Evolutionary conservation across 2,113 vertebrate genomes (phyloP).

Genomic region (Pionites leucogaster): DNA sequence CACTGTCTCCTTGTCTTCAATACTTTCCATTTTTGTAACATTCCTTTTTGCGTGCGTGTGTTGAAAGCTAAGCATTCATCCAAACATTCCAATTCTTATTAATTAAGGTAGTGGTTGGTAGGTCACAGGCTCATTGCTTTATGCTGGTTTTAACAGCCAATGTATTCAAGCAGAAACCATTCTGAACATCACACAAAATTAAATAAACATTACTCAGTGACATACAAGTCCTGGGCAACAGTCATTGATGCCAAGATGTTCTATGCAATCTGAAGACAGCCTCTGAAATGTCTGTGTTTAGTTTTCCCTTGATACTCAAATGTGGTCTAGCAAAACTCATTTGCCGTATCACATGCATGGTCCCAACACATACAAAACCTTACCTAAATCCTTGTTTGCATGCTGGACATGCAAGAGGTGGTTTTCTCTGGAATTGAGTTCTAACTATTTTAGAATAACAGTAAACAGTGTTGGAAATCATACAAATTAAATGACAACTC

Average conservation of each 20-base stretch:
- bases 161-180: background rate
- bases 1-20: background rate
- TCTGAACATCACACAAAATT: background rate
- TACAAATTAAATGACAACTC: background rate
- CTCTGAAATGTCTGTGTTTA: background rate
- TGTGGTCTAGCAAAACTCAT: background rate
- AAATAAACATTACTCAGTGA: background rate
- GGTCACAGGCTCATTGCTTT: background rate
- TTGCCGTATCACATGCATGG: background rate
- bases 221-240: background rate
- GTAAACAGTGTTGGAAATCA: background rate
- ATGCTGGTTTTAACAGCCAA: background rate
- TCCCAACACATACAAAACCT: background rate
- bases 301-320: background rate
- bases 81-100: background rate
- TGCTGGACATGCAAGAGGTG: background rate
- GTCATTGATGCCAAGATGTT: background rate
- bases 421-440: background rate
- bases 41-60: background rate
- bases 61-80: background rate
- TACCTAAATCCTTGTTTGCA: background rate
- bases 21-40: background rate
- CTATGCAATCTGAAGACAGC: accelerated
- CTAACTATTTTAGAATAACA: background rate
- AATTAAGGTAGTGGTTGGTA: background rate